Evolutionary conservation across 2,888 invertebrate species (phyloP), one percentile per base, ranked within the genome.

Genomic region (Dicyrtoma fusca): DNA sequence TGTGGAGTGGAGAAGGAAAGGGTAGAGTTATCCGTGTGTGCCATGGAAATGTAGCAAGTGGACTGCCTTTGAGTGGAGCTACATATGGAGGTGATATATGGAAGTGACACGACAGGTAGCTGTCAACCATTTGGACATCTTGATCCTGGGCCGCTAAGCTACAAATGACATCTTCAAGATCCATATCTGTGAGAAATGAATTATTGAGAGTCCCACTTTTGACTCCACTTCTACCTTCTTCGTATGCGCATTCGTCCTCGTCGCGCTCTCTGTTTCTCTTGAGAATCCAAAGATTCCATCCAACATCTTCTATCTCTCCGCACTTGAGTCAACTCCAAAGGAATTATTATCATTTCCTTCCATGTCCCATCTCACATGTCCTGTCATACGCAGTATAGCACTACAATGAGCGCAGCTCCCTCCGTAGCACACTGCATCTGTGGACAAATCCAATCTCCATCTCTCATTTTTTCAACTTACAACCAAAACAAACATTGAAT

Each of bases 151-250:
- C 49, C 13, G n/a, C 25, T 25, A 57, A 69, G 69, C 69, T 71
- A 72, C 75, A 75, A 76, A 75, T 73, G 77, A 75, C 75, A 76
- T 70, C 65, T 69, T 44, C 69, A 69, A 77, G 78, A 79, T 79
- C 75, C 72, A 65, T 77, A 79, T 79, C 79, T 76, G 64, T 77
- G 76, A 79, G 74, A 79, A 77, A 79, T 79, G 79, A 77, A 74
- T 76, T 75, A 76, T 76, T 74, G 74, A 73, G 70, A 74, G 75
- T 72, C 66, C 66, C 66, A 59, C 66, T 72, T 70, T 62, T 70
- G 62, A 53, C 62, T 63, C 13, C 26, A 26, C 42, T 34, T n/a
- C 47, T 57, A 21, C 57, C 26, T 57, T 57, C 10, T 57, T 23
- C 25, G 8, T 57, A 8, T 21, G 34, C 42, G 10, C 61, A 61